Evolutionary conservation across 1,140 invertebrate genomes (phyloP).

Genomic region (Frieseomelitta varia): DNA sequence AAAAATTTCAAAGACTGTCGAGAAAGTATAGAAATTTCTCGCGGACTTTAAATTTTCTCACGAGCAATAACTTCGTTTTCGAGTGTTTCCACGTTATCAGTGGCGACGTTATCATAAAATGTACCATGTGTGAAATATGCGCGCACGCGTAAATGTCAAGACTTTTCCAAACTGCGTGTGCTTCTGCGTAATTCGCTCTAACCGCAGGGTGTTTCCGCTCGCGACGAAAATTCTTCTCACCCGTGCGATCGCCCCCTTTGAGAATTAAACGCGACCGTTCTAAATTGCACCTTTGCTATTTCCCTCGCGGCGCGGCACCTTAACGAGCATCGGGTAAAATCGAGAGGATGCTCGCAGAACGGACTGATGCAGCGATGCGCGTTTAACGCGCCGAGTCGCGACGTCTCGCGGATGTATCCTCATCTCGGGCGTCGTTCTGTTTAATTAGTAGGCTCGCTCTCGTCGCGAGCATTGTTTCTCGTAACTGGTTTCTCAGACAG

Average conservation of each 20-base stretch:
- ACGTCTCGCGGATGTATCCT: background rate
- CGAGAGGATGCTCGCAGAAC: background rate
- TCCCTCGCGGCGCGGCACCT: background rate
- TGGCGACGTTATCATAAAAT: too few relatives aligned
- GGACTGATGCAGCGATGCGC: background rate
- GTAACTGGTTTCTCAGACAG: constrained; percentile 19
- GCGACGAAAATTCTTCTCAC: background rate
- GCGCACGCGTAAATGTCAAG: too few relatives aligned
- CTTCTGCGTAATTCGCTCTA: too few relatives aligned
- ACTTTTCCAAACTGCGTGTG: too few relatives aligned
- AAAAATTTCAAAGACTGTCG: too few relatives aligned
- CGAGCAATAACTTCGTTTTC: too few relatives aligned
- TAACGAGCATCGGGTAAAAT: background rate
- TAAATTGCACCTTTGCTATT: background rate
- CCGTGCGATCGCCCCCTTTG: background rate
- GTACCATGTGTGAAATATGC: too few relatives aligned
- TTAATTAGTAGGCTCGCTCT: constrained; percentile 38
- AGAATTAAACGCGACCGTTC: background rate
- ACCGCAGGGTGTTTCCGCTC: background rate
- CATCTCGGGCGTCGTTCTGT: background rate
- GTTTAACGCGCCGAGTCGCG: background rate
- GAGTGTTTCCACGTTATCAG: too few relatives aligned
- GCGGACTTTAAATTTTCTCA: too few relatives aligned
- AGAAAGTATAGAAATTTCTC: too few relatives aligned
- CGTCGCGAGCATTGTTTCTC: constrained; percentile 40